Base-by-base conservation (phyloP, 2,888 invertebrate species). In the Sminthurinus aureus region DNA sequence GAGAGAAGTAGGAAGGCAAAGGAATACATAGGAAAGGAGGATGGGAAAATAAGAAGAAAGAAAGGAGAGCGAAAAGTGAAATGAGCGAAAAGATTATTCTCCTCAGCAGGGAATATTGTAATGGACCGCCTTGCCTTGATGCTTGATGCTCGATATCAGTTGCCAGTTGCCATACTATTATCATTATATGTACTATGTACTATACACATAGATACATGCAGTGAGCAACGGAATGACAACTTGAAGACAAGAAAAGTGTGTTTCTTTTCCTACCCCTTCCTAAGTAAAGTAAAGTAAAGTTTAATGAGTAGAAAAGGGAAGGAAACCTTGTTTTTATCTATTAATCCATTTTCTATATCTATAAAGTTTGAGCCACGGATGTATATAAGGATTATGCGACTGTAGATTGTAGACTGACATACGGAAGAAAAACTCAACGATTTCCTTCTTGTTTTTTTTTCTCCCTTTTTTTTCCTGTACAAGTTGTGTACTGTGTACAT, bases 51-150 rank as follows among this genome's bases (percentile, higher is more conserved):
- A 58, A 20, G 71, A 13, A 58, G 24, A 77, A 77, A 77, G 77
- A 58, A 22, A 77, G 58, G 58, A 58, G 77, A 77, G 24, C 12
- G 77, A 77, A 74, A 26, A 18, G 38, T 8, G 12, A 9, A 26
- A 26, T 26, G 58, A 58, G 58, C 58, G 18, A 58, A 58, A 71
- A 71, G 71, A 71, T 24, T 22, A 15, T 18, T 58, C 58, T 58
- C 58, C 64, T 64, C 58, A 77, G 77, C 24, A 58, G 77, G 77
- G 77, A 58, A 77, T 58, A 58, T 22, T 58, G 58, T 58, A 58
- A 58, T 58, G 58, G 77, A 58, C 77, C 77, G 77, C 77, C 77
- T 77, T 77, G 77, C 77, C 77, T 77, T 77, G 77, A 77, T 76
- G 58, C 15, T 71, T 13, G n/a, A n/a, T 38, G 38, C 38, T 38